Conservation (phyloP, 1,140 invertebrate genomes). For the Palaemon carinicauda region DNA sequence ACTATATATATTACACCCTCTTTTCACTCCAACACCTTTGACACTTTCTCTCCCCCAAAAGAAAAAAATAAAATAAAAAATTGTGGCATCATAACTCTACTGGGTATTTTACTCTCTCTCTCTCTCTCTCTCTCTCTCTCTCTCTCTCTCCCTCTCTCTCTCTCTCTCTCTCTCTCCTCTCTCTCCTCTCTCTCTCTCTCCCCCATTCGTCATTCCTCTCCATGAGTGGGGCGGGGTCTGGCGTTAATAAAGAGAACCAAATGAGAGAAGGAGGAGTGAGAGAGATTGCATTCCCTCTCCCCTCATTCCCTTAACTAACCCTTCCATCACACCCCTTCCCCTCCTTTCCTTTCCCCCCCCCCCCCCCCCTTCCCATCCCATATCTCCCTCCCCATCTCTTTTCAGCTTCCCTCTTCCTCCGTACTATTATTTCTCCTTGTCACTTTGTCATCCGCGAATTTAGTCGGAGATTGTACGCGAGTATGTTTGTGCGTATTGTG, state of each 20-base stretch:
- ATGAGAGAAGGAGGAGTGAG: too few relatives aligned
- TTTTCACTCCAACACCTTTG: too few relatives aligned
- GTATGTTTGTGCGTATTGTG: too few relatives aligned
- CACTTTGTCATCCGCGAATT: neutral
- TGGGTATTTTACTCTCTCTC: too few relatives aligned
- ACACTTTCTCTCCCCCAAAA: too few relatives aligned
- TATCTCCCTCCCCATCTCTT: neutral
- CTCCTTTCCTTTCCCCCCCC: neutral
- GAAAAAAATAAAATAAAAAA: too few relatives aligned
- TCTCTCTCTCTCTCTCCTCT: neutral
- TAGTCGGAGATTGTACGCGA: neutral
- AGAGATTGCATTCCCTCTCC: neutral
- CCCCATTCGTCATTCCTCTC: neutral
- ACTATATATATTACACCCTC: too few relatives aligned
- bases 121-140: neutral
- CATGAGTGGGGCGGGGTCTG: too few relatives aligned
- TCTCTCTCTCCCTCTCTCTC: neutral
- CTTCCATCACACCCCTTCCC: neutral
- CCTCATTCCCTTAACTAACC: too few relatives aligned
- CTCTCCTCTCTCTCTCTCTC: neutral
- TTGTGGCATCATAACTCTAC: too few relatives aligned
- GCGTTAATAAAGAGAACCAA: too few relatives aligned
- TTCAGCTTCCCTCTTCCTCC: neutral
- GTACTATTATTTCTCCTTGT: neutral
- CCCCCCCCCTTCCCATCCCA: neutral